Percentiles rank a stretch among this genome's conserved stretches.
Evolutionary conservation across 2,113 vertebrate species (phyloP).

Genomic region (Neodon shergylaensis): DNA sequence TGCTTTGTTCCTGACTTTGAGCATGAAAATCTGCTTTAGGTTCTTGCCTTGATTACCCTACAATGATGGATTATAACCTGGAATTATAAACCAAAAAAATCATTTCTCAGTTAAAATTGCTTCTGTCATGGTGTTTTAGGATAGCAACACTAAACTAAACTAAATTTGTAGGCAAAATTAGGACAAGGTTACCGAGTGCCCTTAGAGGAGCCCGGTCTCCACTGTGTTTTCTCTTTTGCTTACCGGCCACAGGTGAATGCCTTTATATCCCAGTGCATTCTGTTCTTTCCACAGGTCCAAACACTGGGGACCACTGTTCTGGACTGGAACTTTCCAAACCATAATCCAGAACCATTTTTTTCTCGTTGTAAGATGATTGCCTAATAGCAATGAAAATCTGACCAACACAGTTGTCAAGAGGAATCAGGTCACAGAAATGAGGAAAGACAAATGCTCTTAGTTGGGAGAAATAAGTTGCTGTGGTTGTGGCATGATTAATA

Average conservation of each 20-base stretch:
- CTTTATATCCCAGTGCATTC: background rate
- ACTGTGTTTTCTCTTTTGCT: background rate
- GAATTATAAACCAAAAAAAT: background rate
- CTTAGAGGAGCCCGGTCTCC: background rate
- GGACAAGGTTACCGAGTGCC: background rate
- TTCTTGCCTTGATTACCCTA: background rate
- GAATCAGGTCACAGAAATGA: background rate
- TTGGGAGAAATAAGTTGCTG: background rate
- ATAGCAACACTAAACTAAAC: background rate
- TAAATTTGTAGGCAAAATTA: background rate
- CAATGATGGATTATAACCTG: background rate
- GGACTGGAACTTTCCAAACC: background rate
- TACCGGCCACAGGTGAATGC: background rate
- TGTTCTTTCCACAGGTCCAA: background rate
- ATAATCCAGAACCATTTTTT: background rate
- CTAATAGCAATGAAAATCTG: background rate
- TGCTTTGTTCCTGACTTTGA: background rate
- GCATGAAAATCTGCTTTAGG: background rate
- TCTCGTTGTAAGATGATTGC: background rate
- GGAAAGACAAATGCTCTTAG: background rate
- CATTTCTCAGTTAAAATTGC: background rate
- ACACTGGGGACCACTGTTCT: background rate
- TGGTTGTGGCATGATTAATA: too few species aligned
- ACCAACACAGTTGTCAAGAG: background rate
- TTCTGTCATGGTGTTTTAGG: background rate